Percentiles rank a stretch among this genome's conserved stretches.
phyloP scores from a whole-genome alignment of 2,888 invertebrate species.

The Lysandra coridon region DNA sequence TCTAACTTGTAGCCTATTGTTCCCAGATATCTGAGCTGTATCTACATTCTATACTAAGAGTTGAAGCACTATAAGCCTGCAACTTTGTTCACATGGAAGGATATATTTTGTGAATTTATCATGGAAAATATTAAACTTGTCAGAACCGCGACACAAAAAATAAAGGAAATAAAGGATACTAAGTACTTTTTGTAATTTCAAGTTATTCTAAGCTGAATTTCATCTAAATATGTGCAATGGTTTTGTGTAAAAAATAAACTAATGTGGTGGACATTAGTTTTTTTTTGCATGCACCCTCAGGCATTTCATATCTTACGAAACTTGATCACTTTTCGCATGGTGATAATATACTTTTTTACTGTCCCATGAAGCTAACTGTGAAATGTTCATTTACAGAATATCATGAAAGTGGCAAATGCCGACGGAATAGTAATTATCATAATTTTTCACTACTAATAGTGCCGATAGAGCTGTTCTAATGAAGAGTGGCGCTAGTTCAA shows the following conservation, averaged over 20 bases:
- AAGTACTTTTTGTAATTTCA: too few species aligned
- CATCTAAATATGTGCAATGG: too few species aligned
- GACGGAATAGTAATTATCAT: neutral
- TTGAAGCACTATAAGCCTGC: neutral
- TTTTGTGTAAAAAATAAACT: too few species aligned
- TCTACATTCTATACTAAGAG: neutral
- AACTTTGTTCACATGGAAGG: neutral
- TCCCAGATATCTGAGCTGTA: neutral
- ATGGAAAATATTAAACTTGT: neutral
- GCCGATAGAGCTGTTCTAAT: constrained; percentile 23
- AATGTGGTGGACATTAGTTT: too few species aligned
- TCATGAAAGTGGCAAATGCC: constrained; percentile 13
- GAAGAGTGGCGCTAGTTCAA: constrained; percentile 16
- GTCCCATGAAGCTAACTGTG: neutral
- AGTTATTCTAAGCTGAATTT: too few species aligned
- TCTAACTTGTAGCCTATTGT: constrained; percentile 41
- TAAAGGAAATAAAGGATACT: too few species aligned
- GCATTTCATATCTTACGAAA: too few species aligned
- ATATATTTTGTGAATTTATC: neutral
- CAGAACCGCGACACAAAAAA: neutral
- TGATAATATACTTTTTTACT: neutral
- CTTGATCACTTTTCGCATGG: too few species aligned
- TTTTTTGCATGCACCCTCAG: too few species aligned
- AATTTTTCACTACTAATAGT: constrained; percentile 11
- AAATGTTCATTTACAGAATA: neutral